These are phyloP conservation scores for Varanus komodoensis DNA, from an alignment of 2,113 vertebrate species.

Conservation along the genomic window DNA sequence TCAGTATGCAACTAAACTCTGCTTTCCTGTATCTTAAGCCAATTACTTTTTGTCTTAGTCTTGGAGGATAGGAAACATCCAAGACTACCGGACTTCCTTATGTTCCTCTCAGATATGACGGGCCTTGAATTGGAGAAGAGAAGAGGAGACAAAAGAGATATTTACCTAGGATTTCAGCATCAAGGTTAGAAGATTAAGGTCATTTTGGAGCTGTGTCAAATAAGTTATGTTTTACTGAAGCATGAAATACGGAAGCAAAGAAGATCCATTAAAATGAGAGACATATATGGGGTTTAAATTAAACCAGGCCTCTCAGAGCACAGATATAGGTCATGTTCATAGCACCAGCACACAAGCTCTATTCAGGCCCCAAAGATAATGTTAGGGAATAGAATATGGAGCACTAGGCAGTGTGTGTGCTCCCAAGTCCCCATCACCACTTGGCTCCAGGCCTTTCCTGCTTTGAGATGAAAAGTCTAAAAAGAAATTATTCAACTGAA, in stretches of 20 bases:
- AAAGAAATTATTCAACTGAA: not conserved
- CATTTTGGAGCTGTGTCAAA: not conserved
- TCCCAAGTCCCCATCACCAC: not conserved
- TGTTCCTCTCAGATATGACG: not conserved
- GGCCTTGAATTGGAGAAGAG: not conserved
- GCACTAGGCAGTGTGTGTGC: not conserved
- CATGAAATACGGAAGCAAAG: not conserved
- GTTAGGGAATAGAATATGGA: not conserved
- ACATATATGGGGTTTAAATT: not conserved
- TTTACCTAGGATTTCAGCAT: not conserved
- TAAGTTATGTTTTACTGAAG: slow-evolving; percentile 5
- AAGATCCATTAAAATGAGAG: not conserved
- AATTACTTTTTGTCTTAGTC: too few relatives aligned
- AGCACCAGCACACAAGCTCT: not conserved
- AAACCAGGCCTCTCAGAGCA: not conserved
- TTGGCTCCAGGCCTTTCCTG: too few relatives aligned
- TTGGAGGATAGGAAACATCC: too few relatives aligned
- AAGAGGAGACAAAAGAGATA: not conserved
- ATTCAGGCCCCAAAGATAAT: not conserved
- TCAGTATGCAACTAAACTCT: too few relatives aligned
- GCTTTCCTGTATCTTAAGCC: too few relatives aligned
- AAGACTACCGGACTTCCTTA: not conserved
- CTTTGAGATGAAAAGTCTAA: not conserved
- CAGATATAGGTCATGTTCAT: not conserved
- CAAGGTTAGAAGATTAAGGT: not conserved